phyloP scores from a whole-genome alignment of 1,140 invertebrate species.

The Theocolax elegans region DNA sequence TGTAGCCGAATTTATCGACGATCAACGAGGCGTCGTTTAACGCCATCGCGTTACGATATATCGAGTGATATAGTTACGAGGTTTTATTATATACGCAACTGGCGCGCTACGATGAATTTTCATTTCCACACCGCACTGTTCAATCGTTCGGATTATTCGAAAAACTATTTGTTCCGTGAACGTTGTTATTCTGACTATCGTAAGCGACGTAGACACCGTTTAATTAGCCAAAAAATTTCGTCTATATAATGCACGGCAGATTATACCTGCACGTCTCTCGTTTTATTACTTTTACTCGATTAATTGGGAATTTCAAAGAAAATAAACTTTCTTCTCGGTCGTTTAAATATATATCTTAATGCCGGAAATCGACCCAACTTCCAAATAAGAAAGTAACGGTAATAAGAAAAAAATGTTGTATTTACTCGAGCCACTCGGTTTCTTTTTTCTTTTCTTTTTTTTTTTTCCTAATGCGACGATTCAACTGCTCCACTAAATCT shows the following conservation, averaged over 20 bases:
- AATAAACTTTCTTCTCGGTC: too few relatives aligned
- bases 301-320: background rate
- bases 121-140: background rate
- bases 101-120: background rate
- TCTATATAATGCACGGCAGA: too few relatives aligned
- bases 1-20: too few relatives aligned
- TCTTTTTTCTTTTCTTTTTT: too few relatives aligned
- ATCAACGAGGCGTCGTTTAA: background rate
- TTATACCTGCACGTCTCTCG: constrained; percentile 20
- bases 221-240: too few relatives aligned
- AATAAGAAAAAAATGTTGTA: too few relatives aligned
- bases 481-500: constrained; percentile 5
- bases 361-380: too few relatives aligned
- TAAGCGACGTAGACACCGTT: too few relatives aligned
- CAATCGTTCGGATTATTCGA: background rate
- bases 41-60: background rate
- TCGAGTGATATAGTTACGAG: background rate
- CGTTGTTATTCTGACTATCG: too few relatives aligned
- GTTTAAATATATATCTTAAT: too few relatives aligned
- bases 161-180: constrained; percentile 9
- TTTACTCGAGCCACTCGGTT: too few relatives aligned
- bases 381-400: too few relatives aligned
- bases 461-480: background rate
- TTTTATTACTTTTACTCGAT: background rate
- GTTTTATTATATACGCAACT: background rate